Percentiles rank a stretch among this genome's conserved stretches.
Evolutionary conservation across 2,113 vertebrate genomes (phyloP).

Genomic region (Saccopteryx bilineata): DNA sequence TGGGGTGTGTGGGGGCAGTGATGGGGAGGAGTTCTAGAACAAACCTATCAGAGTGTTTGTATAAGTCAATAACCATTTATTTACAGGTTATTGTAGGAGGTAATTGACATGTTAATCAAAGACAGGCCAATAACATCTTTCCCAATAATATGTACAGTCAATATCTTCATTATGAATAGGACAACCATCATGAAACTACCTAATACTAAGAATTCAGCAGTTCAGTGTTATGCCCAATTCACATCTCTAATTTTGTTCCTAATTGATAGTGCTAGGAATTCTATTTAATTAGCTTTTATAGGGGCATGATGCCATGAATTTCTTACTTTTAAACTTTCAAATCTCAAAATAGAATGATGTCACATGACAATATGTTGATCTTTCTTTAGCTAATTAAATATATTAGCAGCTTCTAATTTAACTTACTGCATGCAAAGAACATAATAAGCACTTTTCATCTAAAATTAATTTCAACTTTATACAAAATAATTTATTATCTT

Average conservation of each 20-base stretch:
- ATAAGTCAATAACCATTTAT: background rate
- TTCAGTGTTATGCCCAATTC: background rate
- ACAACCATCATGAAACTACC: rapidly evolving
- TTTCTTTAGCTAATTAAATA: background rate
- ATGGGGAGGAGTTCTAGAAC: too few relatives aligned
- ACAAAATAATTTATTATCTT: background rate
- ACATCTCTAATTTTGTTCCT: background rate
- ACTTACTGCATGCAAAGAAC: background rate
- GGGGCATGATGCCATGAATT: background rate
- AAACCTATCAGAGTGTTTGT: rapidly evolving
- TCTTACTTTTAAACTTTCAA: background rate
- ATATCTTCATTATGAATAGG: background rate
- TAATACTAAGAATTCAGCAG: background rate
- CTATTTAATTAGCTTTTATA: background rate
- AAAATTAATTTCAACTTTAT: background rate
- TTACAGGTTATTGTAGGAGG: background rate
- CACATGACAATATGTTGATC: background rate
- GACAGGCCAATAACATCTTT: background rate
- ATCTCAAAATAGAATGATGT: background rate
- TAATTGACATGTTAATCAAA: background rate
- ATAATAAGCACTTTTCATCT: background rate
- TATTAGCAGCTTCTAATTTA: background rate
- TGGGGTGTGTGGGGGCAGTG: background rate
- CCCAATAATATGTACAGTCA: too few relatives aligned
- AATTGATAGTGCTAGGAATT: background rate